Conservation (phyloP, 2,888 invertebrate species). For the Drosophila neonasuta region DNA sequence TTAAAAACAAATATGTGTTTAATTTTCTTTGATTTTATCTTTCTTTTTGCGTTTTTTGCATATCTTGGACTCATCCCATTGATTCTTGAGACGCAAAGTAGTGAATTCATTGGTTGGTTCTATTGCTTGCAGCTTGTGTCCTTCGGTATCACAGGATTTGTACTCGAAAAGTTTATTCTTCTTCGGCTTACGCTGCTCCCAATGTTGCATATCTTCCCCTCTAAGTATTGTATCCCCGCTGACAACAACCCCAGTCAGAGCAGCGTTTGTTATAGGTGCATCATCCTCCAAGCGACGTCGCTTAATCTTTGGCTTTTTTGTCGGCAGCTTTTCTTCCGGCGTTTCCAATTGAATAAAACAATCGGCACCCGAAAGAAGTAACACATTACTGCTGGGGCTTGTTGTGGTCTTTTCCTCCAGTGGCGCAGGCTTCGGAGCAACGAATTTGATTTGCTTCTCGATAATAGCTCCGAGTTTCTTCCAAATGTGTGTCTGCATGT, state of each 20-base stretch:
- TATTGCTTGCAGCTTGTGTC: constrained; percentile 42
- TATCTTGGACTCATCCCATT: constrained; percentile 76
- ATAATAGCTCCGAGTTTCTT: constrained; percentile 65
- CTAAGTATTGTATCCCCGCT: constrained; percentile 58
- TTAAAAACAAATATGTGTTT: neutral
- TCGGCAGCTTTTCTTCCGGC: constrained; percentile 38
- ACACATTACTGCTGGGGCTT: constrained; percentile 47
- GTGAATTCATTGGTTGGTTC: constrained; percentile 72
- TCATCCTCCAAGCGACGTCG: constrained; percentile 41
- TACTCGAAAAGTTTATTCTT: constrained; percentile 66
- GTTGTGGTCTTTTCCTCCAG: constrained; percentile 10
- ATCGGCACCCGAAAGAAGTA: constrained; percentile 60
- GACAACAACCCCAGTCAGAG: constrained; percentile 45
- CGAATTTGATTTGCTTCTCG: constrained; percentile 65
- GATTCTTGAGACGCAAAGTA: constrained; percentile 62
- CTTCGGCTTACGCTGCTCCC: constrained; percentile 60
- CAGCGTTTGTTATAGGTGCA: neutral
- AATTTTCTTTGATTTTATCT: neutral
- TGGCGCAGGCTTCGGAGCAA: neutral
- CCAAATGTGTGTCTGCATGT: constrained; percentile 70
- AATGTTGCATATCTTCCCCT: constrained; percentile 56
- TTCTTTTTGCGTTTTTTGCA: constrained; percentile 1
- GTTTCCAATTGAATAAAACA: constrained; percentile 68
- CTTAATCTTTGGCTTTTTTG: constrained; percentile 64
- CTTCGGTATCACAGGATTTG: constrained; percentile 37